Base-by-base conservation (phyloP, 1,140 invertebrate genomes). In the Galendromus occidentalis region DNA sequence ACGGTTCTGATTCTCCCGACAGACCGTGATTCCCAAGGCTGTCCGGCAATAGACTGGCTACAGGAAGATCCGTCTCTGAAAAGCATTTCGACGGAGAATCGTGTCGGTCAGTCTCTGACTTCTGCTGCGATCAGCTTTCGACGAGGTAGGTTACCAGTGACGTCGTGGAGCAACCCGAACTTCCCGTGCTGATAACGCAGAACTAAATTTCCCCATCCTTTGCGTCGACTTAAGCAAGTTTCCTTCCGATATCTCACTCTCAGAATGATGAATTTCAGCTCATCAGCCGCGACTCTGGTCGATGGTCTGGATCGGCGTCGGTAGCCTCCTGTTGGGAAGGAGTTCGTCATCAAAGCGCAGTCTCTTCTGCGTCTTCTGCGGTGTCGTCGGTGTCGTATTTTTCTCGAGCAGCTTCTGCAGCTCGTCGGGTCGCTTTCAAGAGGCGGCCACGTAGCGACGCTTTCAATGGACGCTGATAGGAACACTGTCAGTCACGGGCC, bases 1-100 rank as follows among this genome's bases (percentile, higher is more conserved):
- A 47, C 45, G 5, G 18, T 47, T 47, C 4, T 6, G 18, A 29
- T 59, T 2, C 20, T 25, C 20, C 22, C 14, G 25, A 33, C 51
- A 59, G 51, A 59, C 14, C 51, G 51, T 14, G 51, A 59, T 59
- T 33, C 25, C 25, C 51, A 59, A 59, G 51, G 17, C 9, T 59
- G 51, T 59, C 51, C 51, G 22, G 51, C 51, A 25, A 59, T 59
- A 25, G 51, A 59, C 51, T 59, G 51, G 51, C 51, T 59, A 17
- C n/a, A 29, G 14, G 51, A 59, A 9, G 51, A 59, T 25, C 51
- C 51, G 25, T 59, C 51, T 1, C 25, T 59, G 25, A 22, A 59
- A 9, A 25, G 51, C 12, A 25, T 59, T 59, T 17, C 14, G 12
- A 33, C 51, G 12, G 51, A 59, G 14, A 59, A 59, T 25, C 51